Evolutionary conservation across 2,113 vertebrate species (phyloP), one percentile per base, ranked within the genome.

Genomic region (Lepisosteus osseus): DNA sequence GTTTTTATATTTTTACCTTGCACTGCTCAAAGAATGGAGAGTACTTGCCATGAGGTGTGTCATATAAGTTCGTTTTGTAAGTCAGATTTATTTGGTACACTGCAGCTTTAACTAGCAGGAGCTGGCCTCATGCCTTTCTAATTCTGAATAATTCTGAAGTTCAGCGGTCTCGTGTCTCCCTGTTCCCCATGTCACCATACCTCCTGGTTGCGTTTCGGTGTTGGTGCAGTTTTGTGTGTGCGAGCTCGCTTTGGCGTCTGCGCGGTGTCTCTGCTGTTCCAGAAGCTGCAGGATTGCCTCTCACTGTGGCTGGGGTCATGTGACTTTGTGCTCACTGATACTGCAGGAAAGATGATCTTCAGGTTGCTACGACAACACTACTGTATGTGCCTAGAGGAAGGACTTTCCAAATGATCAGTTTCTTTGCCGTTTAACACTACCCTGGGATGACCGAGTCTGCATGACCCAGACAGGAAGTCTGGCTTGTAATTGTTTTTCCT

Each of bases 361-460:
- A 70, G 73, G 91, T 96, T 94, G 90, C 88, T 84, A 90, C 88
- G 92, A 81, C 89, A 88, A 93, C 88, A 78, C 29, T 29, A 29
- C 29, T 29, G 65, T 79, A 59, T 76, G 56, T 78, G 42, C 83
- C 80, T 79, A 72, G 85, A 81, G 57, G 80, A 80, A 69, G 76
- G 78, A 57, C 72, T 63, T 84, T 86, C 86, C 68, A 86, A 82
- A 83, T 80, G 77, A 77, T 76, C 74, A 68, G 66, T 76, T 85
- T 74, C 83, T 82, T 77, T 65, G 72, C 72, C 81, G 78, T 79
- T 85, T 83, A 80, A 83, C 77, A 12, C 76, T 82, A 51, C 68
- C 76, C 11, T 57, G 61, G n/a, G 0, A 84, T 85, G 78, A 81
- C 66, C 76, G 77, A 17, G 67, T 2, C 79, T 81, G 69, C 74